These are phyloP conservation scores for Notodonta dromedarius DNA, from an alignment of 2,888 invertebrate species.

Conservation along the genomic window DNA sequence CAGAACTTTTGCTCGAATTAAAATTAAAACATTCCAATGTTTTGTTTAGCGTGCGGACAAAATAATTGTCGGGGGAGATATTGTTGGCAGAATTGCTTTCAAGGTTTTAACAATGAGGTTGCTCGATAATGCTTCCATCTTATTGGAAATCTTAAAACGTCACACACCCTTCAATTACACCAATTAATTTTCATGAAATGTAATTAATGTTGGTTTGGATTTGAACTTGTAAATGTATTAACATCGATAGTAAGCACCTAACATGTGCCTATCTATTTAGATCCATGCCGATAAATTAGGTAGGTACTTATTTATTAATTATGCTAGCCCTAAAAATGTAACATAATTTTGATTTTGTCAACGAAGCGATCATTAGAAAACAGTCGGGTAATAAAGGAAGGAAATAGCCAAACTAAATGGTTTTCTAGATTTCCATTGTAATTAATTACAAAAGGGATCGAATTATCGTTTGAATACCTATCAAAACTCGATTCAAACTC, in stretches of 20 bases:
- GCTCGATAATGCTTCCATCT: not conserved
- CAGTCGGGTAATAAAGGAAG: not conserved
- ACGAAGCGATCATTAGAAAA: not conserved
- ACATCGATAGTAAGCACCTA: no score
- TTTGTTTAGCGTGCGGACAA: constrained; percentile 6
- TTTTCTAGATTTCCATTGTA: no score
- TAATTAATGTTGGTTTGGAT: no score
- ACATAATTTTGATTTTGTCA: not conserved
- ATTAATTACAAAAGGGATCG: no score
- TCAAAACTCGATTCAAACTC: no score
- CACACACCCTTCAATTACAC: not conserved
- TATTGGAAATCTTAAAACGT: not conserved
- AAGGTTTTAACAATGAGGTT: not conserved
- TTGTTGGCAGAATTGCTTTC: not conserved
- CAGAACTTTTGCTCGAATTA: constrained; percentile 30
- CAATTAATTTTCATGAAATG: constrained; percentile 25
- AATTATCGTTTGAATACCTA: no score
- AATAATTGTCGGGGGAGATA: not conserved
- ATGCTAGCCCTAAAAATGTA: no score
- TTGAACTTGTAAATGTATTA: no score
- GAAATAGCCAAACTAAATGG: not conserved
- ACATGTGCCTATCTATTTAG: no score
- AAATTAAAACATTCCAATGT: constrained; percentile 8
- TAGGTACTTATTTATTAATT: no score
- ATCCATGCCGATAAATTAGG: no score